Base-by-base conservation (phyloP, 2,797 vertebrate genomes). In the Cercopithecus mitis region DNA sequence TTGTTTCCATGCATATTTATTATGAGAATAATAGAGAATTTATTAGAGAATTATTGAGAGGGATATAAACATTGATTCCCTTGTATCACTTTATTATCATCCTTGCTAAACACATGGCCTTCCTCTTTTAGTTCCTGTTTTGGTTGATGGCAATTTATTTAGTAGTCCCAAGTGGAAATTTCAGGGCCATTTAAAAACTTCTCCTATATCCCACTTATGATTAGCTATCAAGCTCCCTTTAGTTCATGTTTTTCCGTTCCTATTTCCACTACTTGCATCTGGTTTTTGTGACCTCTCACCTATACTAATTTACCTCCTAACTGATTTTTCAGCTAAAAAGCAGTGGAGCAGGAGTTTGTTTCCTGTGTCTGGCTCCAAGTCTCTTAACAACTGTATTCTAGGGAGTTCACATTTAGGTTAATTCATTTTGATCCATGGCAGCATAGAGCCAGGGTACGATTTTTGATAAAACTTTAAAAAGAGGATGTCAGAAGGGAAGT, bases 251-350 rank as follows among this genome's bases (percentile, higher is more conserved):
- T 90, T 47, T 93, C 64, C 76, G 57, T 67, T 75, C 33, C 33
- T 22, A 61, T 58, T 88, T 80, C 64, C 47, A 55, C 45, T 57
- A 30, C 55, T 58, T 88, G 75, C 36, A 75, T 75, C 58, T 93
- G 64, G 55, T 80, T 90, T 39, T 88, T 57, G n/a, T 52, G 43
- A 41, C 50, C 10, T 87, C 55, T 92, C 41, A 64, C 64, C n/a
- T n/a, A 79, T 80, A 43, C 7, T 57, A 75, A 90, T 88, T 87
- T 43, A 58, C 39, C 20, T 87, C 52, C 45, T 77, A 45, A 88
- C 25, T 86, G 52, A 58, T 92, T 89, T 94, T 79, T 88, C 41
- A 58, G 52, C 77, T 88, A 90, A 93, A 15, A 75, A 84, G 47
- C 76, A 90, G 9, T 14, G 27, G 30, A 12, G 0, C 30, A 87